These are phyloP conservation scores for Zapus hudsonius DNA, from an alignment of 2,113 vertebrate genomes.

Conservation along the genomic window DNA sequence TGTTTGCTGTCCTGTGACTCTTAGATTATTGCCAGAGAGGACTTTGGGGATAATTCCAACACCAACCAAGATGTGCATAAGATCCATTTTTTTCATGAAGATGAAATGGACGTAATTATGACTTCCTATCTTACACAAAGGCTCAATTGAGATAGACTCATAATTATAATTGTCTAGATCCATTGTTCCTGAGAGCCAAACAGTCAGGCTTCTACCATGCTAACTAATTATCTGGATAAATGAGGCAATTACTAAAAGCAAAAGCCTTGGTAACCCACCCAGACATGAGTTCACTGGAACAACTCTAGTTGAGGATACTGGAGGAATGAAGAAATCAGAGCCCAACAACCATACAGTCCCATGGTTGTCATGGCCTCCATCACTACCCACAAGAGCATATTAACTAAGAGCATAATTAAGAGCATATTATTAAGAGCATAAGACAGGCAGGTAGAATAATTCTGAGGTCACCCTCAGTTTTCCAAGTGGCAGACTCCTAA, in stretches of 20 bases:
- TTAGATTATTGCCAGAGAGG: neutral
- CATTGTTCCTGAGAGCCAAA: neutral
- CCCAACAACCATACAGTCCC: neutral
- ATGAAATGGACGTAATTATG: conserved; percentile 48
- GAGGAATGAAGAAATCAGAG: neutral
- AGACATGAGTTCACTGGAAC: neutral
- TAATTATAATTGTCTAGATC: conserved; percentile 39
- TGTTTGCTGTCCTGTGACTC: neutral
- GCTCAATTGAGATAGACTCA: conserved; percentile 54
- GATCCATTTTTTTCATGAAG: conserved; percentile 41
- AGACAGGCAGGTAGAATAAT: neutral
- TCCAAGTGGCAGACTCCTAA: neutral
- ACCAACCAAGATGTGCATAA: neutral
- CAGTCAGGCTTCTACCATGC: neutral
- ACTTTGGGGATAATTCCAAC: neutral
- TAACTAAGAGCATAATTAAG: too few relatives aligned
- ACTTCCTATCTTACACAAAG: conserved; percentile 43
- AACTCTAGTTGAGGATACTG: neutral
- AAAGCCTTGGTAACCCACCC: neutral
- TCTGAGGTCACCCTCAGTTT: neutral
- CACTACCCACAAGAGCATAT: neutral
- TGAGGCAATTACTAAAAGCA: neutral
- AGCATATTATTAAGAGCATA: too few relatives aligned
- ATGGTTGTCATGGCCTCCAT: neutral
- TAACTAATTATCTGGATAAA: conserved; percentile 21